Conservation (phyloP, 2,888 invertebrate genomes). For the Sphaerophoria rueppellii region DNA sequence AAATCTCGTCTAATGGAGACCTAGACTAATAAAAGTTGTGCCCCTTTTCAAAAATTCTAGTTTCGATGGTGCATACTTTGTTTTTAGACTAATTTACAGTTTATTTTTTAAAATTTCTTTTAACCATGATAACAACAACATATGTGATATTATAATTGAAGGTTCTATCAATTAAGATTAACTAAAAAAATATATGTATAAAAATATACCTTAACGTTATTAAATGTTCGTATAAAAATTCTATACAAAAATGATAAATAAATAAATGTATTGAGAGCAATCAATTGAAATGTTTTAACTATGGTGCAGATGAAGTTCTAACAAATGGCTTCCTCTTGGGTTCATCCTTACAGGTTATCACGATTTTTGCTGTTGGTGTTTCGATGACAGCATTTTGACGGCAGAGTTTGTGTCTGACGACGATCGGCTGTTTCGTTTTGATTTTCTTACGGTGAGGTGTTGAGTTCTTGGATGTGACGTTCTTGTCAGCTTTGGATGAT, state of each 20-base stretch:
- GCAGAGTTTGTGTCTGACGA: constrained; percentile 79
- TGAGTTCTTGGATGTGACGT: constrained; percentile 55
- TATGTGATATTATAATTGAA: constrained; percentile 65
- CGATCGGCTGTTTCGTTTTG: constrained; percentile 76
- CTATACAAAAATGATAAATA: constrained; percentile 14
- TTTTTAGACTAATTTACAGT: constrained; percentile 51
- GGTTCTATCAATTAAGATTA: constrained; percentile 50
- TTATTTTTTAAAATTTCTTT: constrained; percentile 22
- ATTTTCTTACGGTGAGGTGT: constrained; percentile 75
- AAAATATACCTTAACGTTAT: constrained; percentile 21
- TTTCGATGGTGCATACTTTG: constrained; percentile 63
- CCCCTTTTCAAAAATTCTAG: constrained; percentile 9
- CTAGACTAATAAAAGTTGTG: constrained; percentile 7
- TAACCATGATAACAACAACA: constrained; percentile 45
- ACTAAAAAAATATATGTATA: constrained; percentile 17
- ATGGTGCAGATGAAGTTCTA: constrained; percentile 57
- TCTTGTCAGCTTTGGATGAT: constrained; percentile 11
- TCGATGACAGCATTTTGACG: constrained; percentile 75
- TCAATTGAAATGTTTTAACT: neutral
- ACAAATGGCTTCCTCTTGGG: constrained; percentile 57
- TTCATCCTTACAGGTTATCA: constrained; percentile 58
- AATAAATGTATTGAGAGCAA: neutral
- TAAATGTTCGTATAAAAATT: constrained; percentile 62
- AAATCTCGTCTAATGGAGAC: constrained; percentile 76
- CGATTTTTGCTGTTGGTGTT: constrained; percentile 63